These are phyloP conservation scores for Rotaria sp. DNA, from an alignment of 2,888 invertebrate species.

Conservation along the genomic window DNA sequence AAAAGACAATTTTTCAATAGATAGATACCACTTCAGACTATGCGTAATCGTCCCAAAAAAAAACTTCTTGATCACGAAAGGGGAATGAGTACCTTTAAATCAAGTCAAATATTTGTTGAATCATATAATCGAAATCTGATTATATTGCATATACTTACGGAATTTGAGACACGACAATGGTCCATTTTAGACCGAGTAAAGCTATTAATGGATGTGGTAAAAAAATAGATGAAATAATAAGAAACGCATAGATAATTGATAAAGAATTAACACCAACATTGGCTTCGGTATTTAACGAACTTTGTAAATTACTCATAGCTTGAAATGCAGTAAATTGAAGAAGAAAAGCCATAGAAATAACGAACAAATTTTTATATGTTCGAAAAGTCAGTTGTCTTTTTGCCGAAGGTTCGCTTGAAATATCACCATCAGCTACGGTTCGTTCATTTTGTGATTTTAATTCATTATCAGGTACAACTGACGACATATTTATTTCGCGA, in stretches of 20 bases:
- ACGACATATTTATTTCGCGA: neutral
- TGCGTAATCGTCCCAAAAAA: too few relatives aligned
- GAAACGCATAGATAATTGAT: slow-evolving; percentile 32
- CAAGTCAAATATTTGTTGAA: too few relatives aligned
- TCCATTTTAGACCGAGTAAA: neutral
- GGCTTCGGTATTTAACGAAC: slow-evolving; percentile 30
- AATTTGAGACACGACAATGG: neutral
- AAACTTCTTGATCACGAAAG: too few relatives aligned
- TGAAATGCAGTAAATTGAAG: slow-evolving; percentile 37
- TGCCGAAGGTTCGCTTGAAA: neutral
- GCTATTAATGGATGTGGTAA: slow-evolving; percentile 31
- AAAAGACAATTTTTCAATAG: too few relatives aligned
- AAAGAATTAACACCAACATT: slow-evolving; percentile 35
- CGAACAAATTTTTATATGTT: slow-evolving; percentile 34
- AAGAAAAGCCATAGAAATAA: slow-evolving; percentile 32
- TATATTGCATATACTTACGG: neutral
- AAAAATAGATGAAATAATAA: slow-evolving; percentile 34
- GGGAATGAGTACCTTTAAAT: too few relatives aligned
- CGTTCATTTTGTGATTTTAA: neutral
- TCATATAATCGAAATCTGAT: too few relatives aligned
- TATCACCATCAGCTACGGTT: neutral
- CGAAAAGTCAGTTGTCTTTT: neutral
- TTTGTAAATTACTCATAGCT: neutral
- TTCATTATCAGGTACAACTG: neutral
- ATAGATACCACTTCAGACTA: too few relatives aligned